These are phyloP conservation scores for Acomys russatus DNA, from an alignment of 2,797 vertebrate species.

Conservation along the genomic window DNA sequence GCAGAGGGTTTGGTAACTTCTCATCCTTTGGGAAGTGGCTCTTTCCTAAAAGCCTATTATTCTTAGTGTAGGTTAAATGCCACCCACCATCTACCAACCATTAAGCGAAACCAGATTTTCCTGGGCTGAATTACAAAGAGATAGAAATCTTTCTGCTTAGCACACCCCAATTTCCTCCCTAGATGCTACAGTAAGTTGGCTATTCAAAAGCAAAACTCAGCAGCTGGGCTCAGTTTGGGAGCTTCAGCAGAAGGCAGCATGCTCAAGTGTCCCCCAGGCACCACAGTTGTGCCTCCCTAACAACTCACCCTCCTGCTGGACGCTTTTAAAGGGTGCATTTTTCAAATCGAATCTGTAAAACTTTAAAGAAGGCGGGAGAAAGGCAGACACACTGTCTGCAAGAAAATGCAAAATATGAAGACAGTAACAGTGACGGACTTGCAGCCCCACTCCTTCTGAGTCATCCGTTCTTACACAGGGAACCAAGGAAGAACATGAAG, in stretches of 20 bases:
- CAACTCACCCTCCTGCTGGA: slow-evolving; percentile 28
- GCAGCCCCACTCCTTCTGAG: not conserved
- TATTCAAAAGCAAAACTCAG: slow-evolving; percentile 66
- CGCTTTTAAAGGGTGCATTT: slow-evolving; percentile 51
- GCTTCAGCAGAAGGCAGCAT: slow-evolving; percentile 43
- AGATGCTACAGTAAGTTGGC: slow-evolving; percentile 3
- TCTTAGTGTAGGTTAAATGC: not conserved
- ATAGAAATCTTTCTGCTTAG: slow-evolving; percentile 38
- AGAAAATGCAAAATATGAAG: slow-evolving; percentile 53
- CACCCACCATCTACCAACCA: not conserved
- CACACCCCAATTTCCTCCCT: not conserved
- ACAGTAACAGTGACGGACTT: not conserved
- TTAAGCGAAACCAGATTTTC: slow-evolving; percentile 35
- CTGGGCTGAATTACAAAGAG: slow-evolving; percentile 39
- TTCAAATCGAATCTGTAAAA: slow-evolving; percentile 62
- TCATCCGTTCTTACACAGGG: not conserved
- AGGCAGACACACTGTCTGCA: slow-evolving; percentile 29
- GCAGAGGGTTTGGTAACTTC: slow-evolving; percentile 20
- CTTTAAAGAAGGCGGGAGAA: not conserved
- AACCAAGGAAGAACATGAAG: slow-evolving; percentile 37
- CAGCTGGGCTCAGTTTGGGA: slow-evolving; percentile 30
- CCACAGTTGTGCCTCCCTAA: not conserved
- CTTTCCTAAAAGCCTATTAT: not conserved
- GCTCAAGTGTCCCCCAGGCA: not conserved
- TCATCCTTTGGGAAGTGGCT: not conserved